Evolutionary conservation across 2,113 vertebrate species (phyloP).

Genomic region (Cynoglossus semilaevis): DNA sequence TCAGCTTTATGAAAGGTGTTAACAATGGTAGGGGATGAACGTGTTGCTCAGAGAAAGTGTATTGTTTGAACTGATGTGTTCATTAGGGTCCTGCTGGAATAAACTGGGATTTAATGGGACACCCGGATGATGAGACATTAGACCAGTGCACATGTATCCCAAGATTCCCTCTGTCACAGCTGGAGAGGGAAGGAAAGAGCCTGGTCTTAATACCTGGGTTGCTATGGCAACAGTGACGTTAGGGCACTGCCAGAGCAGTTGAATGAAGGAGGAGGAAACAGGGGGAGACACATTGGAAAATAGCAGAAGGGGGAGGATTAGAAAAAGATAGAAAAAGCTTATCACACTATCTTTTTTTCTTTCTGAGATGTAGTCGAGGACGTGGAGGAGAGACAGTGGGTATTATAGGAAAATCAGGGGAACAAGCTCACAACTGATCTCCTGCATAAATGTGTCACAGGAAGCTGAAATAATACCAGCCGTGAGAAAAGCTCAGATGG

Average conservation of each 20-base stretch:
- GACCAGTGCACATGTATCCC: conserved; percentile 59
- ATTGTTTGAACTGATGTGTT: conserved; percentile 38
- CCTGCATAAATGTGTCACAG: conserved; percentile 21
- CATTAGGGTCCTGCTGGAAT: conserved; percentile 7
- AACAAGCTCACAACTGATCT: conserved; percentile 26
- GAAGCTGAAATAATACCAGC: conserved; percentile 14
- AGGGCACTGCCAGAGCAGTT: conserved; percentile 46
- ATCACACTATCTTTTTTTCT: conserved; percentile 41
- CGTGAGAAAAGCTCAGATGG: conserved; percentile 3
- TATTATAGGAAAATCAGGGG: conserved; percentile 20
- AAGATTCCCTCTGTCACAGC: conserved; percentile 66
- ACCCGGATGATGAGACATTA: conserved; percentile 23
- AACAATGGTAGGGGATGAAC: conserved; percentile 10
- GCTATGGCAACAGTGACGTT: conserved; percentile 76
- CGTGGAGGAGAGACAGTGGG: conserved; percentile 19
- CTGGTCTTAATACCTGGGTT: conserved; percentile 70
- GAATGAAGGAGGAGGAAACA: conserved; percentile 57
- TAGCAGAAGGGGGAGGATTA: conserved; percentile 31
- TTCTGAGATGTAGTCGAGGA: conserved; percentile 10
- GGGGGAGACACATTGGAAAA: conserved; percentile 37
- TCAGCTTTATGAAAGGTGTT: conserved; percentile 10
- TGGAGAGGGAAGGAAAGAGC: conserved; percentile 65
- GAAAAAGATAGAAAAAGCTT: conserved; percentile 42
- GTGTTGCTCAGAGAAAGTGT: conserved; percentile 22
- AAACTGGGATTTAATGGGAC: conserved; percentile 33